phyloP scores from a whole-genome alignment of 23 tunicate genomes.

The Diplosoma virens region DNA sequence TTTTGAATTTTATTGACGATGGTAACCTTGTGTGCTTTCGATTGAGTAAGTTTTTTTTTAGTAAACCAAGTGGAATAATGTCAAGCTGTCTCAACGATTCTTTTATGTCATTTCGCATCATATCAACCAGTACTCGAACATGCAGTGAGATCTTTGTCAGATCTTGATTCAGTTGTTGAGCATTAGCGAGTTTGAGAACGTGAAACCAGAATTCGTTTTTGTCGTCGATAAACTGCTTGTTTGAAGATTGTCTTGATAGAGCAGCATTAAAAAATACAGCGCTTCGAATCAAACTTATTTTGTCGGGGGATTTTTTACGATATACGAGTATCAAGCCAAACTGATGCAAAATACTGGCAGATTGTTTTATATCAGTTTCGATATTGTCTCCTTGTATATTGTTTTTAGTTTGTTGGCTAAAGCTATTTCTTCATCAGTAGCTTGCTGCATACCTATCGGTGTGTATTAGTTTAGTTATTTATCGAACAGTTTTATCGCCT shows the following conservation, averaged over 20 bases:
- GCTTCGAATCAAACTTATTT: too few relatives aligned
- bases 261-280: conserved; percentile 24
- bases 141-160: not conserved
- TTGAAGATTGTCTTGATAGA: not conserved
- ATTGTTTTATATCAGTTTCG: too few relatives aligned
- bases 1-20: conserved; percentile 2
- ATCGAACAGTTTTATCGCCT: too few relatives aligned
- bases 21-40: not conserved
- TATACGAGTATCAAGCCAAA: too few relatives aligned
- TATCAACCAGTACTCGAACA: not conserved
- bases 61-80: conserved; percentile 2
- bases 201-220: not conserved
- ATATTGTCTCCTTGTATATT: too few relatives aligned
- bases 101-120: not conserved
- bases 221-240: not conserved
- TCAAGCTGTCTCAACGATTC: not conserved
- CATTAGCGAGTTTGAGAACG: conserved; percentile 4
- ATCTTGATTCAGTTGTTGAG: not conserved
- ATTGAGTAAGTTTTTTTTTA: not conserved
- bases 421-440: too few relatives aligned
- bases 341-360: too few relatives aligned
- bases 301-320: too few relatives aligned
- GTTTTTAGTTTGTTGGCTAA: too few relatives aligned
- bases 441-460: too few relatives aligned
- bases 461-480: too few relatives aligned